Base-by-base conservation (phyloP, 2,888 invertebrate species). In the Callosobruchus maculatus region DNA sequence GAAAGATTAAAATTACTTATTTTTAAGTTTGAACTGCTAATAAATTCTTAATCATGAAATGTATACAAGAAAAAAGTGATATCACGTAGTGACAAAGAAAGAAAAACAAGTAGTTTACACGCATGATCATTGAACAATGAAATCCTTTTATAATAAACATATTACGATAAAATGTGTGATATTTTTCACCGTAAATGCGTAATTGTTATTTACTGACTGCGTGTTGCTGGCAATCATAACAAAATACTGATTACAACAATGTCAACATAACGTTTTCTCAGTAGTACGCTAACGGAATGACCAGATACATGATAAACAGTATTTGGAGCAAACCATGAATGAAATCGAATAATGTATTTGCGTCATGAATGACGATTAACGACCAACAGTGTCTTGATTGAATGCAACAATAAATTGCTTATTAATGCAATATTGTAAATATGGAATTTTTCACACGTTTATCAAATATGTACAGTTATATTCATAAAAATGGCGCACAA, bases 321-420 rank as follows among this genome's bases (percentile, higher is more conserved):
- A 49, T 49, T 49, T 49, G 1, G 49, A 49, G 13, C 49, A 7
- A 49, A 49, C 49, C 18, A 18, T 49, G 49, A 49, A 49, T 49
- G 49, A 49, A 49, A 18, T 49, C 49, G 49, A 49, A 18, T 49
- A 5, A 49, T 49, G 4, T 18, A 49, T 49, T 49, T 0, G 4
- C 49, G 18, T 26, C 26, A 26, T 26, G 49, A 49, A 49, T 26
- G 18, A 49, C 49, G 49, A 49, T 49, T n/a, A 49, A 49, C 49
- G 13, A 18, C 49, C 9, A 49, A 18, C 26, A 26, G 26, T n/a
- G n/a, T n/a, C 26, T 13, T 80, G 72, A 13, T 18, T 1, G 49
- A 49, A 49, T 49, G 49, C 49, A 49, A 49, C 13, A 18, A 49
- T 49, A 49, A 49, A 7, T 49, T 49, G 49, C 13, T 49, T 49